phyloP scores from a whole-genome alignment of 2,113 vertebrate genomes.

The Empidonax alnorum region DNA sequence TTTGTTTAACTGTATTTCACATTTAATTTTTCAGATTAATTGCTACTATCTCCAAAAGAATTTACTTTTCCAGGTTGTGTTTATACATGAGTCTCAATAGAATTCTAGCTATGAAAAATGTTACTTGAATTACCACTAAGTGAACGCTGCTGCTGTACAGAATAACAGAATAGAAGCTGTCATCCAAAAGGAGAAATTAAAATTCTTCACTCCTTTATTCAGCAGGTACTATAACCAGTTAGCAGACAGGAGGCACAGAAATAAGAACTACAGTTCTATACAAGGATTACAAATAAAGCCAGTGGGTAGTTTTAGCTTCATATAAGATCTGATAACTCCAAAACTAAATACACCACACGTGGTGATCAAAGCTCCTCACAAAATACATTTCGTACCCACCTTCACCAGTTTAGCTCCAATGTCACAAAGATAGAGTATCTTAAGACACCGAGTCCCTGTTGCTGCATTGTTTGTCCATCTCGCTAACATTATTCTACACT shows the following conservation, averaged over 20 bases:
- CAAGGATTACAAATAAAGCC: slow-evolving; percentile 50
- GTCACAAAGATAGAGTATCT: slow-evolving; percentile 24
- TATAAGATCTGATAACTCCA: not conserved
- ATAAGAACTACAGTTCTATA: slow-evolving; percentile 36
- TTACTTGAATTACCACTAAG: not conserved
- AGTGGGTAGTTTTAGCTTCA: slow-evolving; percentile 59
- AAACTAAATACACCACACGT: slow-evolving; percentile 19
- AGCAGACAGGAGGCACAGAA: not conserved
- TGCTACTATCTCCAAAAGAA: not conserved
- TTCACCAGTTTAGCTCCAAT: slow-evolving; percentile 20
- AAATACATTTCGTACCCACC: slow-evolving; percentile 5
- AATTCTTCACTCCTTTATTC: slow-evolving; percentile 6
- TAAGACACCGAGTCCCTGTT: slow-evolving; percentile 44
- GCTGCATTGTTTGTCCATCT: slow-evolving; percentile 45
- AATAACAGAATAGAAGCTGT: not conserved
- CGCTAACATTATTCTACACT: not conserved
- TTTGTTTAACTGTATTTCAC: not conserved
- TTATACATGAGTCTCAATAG: not conserved
- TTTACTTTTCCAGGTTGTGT: not conserved
- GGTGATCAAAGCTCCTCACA: slow-evolving; percentile 61
- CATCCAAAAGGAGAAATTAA: slow-evolving; percentile 10
- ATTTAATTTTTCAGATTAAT: not conserved
- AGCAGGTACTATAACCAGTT: slow-evolving; percentile 8
- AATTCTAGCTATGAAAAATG: not conserved
- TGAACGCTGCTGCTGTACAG: not conserved